Conservation (phyloP, 1,140 invertebrate genomes). For the Charaxes varanes region DNA sequence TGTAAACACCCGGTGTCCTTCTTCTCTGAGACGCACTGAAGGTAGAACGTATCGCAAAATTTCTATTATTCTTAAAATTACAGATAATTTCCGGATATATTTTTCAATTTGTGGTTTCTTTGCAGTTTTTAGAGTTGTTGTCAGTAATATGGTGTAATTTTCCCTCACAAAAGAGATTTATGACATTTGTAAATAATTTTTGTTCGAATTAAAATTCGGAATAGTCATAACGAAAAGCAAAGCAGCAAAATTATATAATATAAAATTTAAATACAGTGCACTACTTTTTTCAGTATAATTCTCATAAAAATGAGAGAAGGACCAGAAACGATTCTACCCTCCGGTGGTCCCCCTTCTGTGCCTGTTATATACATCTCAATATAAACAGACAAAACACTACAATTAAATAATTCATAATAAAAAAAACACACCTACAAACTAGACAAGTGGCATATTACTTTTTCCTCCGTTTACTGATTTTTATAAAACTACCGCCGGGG, state of each 20-base stretch:
- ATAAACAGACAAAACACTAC: constrained; percentile 46
- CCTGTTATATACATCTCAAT: constrained; percentile 36
- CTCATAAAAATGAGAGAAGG: background rate
- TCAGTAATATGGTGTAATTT: no score
- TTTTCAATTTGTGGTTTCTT: background rate
- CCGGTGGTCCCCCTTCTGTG: constrained; percentile 31
- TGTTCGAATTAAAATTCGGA: no score
- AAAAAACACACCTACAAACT: constrained; percentile 64
- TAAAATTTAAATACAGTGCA: no score
- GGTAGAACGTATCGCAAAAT: no score
- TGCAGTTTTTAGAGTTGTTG: no score
- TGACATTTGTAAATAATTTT: no score
- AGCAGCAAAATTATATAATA: background rate
- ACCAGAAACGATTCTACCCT: constrained; percentile 3
- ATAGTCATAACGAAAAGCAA: no score
- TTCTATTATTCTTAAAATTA: no score
- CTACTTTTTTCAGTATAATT: no score
- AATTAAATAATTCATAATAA: constrained; percentile 50
- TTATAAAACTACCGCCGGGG: constrained; percentile 3
- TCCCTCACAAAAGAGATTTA: no score
- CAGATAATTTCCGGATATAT: background rate
- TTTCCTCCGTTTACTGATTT: background rate
- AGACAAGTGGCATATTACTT: constrained; percentile 44
- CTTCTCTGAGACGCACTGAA: background rate
- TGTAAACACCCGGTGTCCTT: constrained; percentile 56